phyloP scores from a whole-genome alignment of 2,797 vertebrate species.

The Pangasius larnaudii region DNA sequence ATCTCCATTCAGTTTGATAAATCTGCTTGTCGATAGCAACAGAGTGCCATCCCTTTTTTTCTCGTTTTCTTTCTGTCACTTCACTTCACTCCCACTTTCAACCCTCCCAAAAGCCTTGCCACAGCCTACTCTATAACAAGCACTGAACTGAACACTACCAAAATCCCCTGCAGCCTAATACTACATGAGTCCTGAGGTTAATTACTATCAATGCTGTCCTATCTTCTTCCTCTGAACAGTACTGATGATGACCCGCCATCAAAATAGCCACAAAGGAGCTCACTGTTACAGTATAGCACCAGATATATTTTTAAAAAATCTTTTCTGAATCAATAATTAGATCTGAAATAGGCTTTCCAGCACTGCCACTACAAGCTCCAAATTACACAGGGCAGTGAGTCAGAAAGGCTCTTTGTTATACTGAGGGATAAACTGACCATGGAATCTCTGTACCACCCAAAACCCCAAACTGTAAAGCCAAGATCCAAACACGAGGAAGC shows the following conservation, averaged over 20 bases:
- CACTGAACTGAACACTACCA: slow-evolving; percentile 33
- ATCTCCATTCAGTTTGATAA: slow-evolving; percentile 42
- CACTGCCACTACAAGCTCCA: not conserved
- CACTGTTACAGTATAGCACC: not conserved
- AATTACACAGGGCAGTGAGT: slow-evolving; percentile 17
- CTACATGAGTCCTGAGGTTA: not conserved
- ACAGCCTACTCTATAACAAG: slow-evolving; percentile 10
- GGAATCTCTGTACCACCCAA: slow-evolving; percentile 4
- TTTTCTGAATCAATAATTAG: not conserved
- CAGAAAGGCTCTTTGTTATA: slow-evolving; percentile 28
- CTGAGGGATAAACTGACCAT: slow-evolving; percentile 35
- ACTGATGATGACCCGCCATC: not conserved
- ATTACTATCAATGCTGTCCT: not conserved
- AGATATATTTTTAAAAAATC: not conserved
- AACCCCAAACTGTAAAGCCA: not conserved
- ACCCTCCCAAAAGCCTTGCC: slow-evolving; percentile 25
- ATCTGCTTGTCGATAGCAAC: slow-evolving; percentile 32
- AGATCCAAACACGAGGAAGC: not conserved
- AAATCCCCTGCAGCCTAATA: not conserved
- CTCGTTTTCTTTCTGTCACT: not conserved
- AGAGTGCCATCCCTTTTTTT: slow-evolving; percentile 23
- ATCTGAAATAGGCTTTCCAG: slow-evolving; percentile 14
- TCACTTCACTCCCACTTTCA: slow-evolving; percentile 16
- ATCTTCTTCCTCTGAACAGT: not conserved
- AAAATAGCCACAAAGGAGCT: not conserved